A percentile compares a stretch with the other conserved stretches of the same genome.
Evolutionary conservation across 2,888 invertebrate genomes (phyloP).

Genomic region (Gymnocheta viridis): DNA sequence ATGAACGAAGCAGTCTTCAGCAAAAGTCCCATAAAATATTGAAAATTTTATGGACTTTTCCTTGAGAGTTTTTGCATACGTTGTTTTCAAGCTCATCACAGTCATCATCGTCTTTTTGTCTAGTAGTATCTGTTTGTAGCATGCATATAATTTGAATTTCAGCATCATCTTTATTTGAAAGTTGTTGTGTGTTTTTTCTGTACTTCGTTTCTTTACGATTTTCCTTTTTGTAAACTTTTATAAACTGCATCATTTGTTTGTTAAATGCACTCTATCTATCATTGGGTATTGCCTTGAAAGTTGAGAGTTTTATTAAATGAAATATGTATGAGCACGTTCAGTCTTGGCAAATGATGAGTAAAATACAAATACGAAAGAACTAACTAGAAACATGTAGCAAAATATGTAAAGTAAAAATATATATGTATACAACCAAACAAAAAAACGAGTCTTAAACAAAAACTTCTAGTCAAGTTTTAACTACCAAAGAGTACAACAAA

Average conservation of each 20-base stretch:
- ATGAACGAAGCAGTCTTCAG: background rate
- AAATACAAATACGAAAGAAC: conserved; percentile 44
- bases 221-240: conserved; percentile 41
- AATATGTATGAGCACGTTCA: conserved; percentile 78
- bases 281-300: conserved; percentile 58
- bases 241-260: conserved; percentile 70
- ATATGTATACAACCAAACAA: conserved; percentile 40
- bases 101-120: conserved; percentile 24
- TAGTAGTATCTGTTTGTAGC: background rate
- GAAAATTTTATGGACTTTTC: conserved; percentile 64
- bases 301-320: conserved; percentile 67
- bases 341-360: conserved; percentile 75
- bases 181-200: background rate
- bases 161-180: conserved; percentile 41
- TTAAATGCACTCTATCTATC: conserved; percentile 69
- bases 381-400: background rate
- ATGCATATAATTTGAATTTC: too few relatives aligned
- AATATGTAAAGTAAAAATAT: conserved; percentile 56
- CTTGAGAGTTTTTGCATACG: conserved; percentile 62
- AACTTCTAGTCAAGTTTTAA: conserved; percentile 47
- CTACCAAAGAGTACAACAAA: background rate
- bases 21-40: conserved; percentile 43
- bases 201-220: background rate
- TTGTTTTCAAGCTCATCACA: conserved; percentile 52
- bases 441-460: conserved; percentile 47